Base-by-base conservation (phyloP, 2,888 invertebrate genomes). In the Galeopsomyia nigrocyanea region DNA sequence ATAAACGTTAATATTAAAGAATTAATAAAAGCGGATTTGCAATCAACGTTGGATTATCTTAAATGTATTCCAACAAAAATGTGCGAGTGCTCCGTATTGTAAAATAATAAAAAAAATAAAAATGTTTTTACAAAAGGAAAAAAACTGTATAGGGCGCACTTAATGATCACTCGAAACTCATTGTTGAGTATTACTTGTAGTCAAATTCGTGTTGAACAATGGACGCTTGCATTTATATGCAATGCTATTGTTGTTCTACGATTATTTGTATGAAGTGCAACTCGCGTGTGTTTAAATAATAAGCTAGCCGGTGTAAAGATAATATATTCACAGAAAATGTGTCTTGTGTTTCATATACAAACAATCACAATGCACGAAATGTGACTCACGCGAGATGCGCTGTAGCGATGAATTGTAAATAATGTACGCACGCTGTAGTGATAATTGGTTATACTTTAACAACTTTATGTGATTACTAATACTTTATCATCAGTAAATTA, bases 391-490 rank as follows among this genome's bases (percentile, higher is more conserved):
- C 75, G 76, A 72, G 67, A 77, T 76, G 75, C 78, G 76, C 74
- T 68, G 75, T 77, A 78, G 75, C 68, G 53, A 73, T 70, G 57
- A 75, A 50, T 78, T 84, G 83, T 84, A 84, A 79, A 84, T 84
- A 82, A 74, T 77, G 71, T 77, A 81, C 73, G 80, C 69, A 68
- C 79, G 73, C 79, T 79, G 79, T 83, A 84, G 81, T 78, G 78
- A 83, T 83, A 79, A 82, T 75, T 82, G 81, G 80, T 76, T 82
- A 39, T 80, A 84, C 80, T 83, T 82, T 78, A 81, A 81, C 80
- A 81, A 82, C 79, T 83, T 84, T 83, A 83, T 83, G 83, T 85
- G 84, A 85, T 84, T 82, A 82, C 82, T 83, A 39, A 39, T 39
- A 83, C 79, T 83, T 84, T 81, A 79, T 81, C 81, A 82, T 81